These are phyloP conservation scores for Porites cylindrica DNA, from an alignment of 92 coral and sea anemone species.

Conservation along the genomic window DNA sequence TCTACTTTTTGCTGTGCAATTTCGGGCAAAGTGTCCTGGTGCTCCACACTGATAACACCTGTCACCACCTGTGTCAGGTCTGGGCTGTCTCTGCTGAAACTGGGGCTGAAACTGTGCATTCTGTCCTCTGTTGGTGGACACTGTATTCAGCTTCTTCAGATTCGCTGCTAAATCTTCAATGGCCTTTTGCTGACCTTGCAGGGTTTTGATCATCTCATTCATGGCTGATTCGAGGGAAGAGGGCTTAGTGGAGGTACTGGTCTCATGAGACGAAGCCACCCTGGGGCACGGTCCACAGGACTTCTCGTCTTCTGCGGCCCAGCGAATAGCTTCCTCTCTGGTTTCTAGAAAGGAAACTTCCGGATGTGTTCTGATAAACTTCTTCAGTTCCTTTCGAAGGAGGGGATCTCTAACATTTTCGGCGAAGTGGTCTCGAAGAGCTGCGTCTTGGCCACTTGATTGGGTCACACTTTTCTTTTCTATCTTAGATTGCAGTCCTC, in stretches of 20 bases:
- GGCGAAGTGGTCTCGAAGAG: conserved; percentile 37
- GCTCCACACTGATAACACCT: conserved; percentile 28
- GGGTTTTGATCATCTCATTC: not conserved
- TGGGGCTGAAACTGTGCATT: not conserved
- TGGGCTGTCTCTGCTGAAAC: not conserved
- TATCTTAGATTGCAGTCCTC: conserved; percentile 9
- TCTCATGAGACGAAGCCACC: not conserved
- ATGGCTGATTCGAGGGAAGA: not conserved
- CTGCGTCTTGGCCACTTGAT: not conserved
- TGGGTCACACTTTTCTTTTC: not conserved
- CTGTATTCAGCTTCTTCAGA: not conserved
- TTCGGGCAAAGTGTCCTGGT: conserved; percentile 18
- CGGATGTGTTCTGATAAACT: conserved; percentile 26
- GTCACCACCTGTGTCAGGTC: not conserved
- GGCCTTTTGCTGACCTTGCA: conserved; percentile 19
- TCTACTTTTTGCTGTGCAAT: conserved; percentile 23
- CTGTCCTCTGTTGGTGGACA: too few relatives aligned
- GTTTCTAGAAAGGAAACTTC: conserved; percentile 18
- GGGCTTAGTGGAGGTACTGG: not conserved
- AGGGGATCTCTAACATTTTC: conserved; percentile 38
- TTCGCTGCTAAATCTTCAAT: conserved; percentile 10
- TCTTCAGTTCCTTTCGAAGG: conserved; percentile 35
- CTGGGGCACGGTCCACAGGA: not conserved
- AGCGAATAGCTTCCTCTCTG: conserved; percentile 45
- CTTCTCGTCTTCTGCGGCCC: conserved; percentile 53